Conservation (phyloP, 2,888 invertebrate genomes). For the Calephelis perditalis region DNA sequence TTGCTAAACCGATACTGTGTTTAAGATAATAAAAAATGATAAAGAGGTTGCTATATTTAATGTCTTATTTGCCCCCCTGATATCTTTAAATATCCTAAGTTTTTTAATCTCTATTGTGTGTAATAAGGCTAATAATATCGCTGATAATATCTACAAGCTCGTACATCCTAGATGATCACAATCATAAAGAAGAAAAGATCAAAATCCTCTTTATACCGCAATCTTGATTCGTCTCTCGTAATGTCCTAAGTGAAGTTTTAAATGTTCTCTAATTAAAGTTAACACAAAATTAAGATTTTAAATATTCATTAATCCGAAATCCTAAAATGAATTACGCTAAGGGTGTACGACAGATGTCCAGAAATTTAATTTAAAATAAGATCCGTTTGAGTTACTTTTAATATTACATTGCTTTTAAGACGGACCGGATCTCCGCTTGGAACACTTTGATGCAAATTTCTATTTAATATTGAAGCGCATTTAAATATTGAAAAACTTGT, state of each 20-base stretch:
- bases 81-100: no score
- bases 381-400: conserved; percentile 59
- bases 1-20: no score
- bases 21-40: no score
- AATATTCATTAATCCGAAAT: conserved; percentile 62
- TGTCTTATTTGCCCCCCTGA: no score
- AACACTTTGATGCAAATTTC: conserved; percentile 20
- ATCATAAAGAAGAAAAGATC: no score
- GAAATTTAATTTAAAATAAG: conserved; percentile 64
- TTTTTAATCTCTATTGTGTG: no score
- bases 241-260: conserved; percentile 19
- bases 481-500: conserved; percentile 2
- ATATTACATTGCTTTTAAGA: conserved; percentile 45
- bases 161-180: no score
- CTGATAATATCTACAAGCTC: no score
- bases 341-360: conserved; percentile 67
- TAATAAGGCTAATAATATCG: no score
- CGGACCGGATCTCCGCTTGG: conserved; percentile 7
- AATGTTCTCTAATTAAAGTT: conserved; percentile 28
- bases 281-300: conserved; percentile 32
- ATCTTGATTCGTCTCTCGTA: neutral
- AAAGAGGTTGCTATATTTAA: no score
- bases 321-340: conserved; percentile 45
- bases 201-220: no score
- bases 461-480: conserved; percentile 16